These are phyloP conservation scores for Allolobophora icterica DNA, from an alignment of 2,888 invertebrate genomes.

Conservation along the genomic window DNA sequence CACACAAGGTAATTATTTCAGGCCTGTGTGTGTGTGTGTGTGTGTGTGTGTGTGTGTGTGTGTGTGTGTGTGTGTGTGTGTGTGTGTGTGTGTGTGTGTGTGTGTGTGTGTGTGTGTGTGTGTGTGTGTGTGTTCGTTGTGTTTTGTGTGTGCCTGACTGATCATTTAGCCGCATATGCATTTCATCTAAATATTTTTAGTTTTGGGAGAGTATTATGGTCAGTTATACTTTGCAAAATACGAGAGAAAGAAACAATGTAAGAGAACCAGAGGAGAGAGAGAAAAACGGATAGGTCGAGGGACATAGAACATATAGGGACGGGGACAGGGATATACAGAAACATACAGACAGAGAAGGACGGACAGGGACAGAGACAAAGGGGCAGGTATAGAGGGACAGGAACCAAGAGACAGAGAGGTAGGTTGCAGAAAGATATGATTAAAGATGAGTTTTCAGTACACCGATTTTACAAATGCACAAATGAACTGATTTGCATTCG, in stretches of 20 bases:
- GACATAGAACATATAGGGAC: too few species aligned
- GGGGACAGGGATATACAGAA: not conserved
- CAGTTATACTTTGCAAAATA: not conserved
- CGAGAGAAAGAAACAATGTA: not conserved
- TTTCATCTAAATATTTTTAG: too few species aligned
- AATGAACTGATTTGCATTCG: not conserved
- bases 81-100: not conserved
- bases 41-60: not conserved
- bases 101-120: not conserved
- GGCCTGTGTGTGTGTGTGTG: not conserved
- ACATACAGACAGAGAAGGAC: not conserved
- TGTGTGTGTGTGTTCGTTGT: not conserved
- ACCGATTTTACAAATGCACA: not conserved
- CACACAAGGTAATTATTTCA: not conserved
- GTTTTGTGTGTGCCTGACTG: too few species aligned
- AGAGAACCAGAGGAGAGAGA: not conserved
- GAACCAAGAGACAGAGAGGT: too few species aligned
- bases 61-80: too few species aligned
- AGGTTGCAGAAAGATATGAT: not conserved
- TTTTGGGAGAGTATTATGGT: not conserved
- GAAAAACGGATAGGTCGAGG: not conserved
- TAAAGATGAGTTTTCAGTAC: not conserved
- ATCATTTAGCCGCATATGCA: too few species aligned
- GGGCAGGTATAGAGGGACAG: not conserved
- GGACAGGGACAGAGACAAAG: not conserved